Conservation (phyloP, 1,140 invertebrate genomes). For the Drosophila ercepeae region DNA sequence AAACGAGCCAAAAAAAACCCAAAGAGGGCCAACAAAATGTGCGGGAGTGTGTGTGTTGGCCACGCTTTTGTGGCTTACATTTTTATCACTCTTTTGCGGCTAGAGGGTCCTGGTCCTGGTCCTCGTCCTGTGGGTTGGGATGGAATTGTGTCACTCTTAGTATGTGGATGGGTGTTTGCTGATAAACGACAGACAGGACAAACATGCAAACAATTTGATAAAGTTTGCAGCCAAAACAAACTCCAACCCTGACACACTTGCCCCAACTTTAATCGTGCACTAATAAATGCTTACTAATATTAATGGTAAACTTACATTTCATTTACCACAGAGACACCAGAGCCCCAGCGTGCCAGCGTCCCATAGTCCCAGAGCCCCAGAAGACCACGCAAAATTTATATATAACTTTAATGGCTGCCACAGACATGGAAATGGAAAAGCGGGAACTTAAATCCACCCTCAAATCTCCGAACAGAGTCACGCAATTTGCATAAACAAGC, state of each 20-base stretch:
- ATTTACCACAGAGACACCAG: neutral
- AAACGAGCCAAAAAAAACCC: conserved; percentile 52
- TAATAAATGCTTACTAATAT: conserved; percentile 69
- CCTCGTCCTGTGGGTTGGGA: too few species aligned
- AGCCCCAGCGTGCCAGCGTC: neutral
- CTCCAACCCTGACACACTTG: conserved; percentile 8
- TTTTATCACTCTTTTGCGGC: conserved; percentile 71
- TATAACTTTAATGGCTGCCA: conserved; percentile 36
- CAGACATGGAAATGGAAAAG: neutral
- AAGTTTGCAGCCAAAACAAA: conserved; percentile 55
- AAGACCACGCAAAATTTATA: conserved; percentile 1
- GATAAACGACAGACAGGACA: conserved; percentile 59
- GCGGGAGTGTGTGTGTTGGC: conserved; percentile 28
- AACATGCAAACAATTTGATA: conserved; percentile 77
- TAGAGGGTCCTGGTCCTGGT: conserved; percentile 37
- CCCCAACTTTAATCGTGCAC: conserved; percentile 52
- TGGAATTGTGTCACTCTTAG: conserved; percentile 7
- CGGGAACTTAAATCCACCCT: conserved; percentile 6
- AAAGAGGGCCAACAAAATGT: conserved; percentile 10
- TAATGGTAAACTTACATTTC: conserved; percentile 55
- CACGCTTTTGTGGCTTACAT: conserved; percentile 75
- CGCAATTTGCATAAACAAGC: conserved; percentile 56
- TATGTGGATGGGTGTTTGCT: conserved; percentile 40
- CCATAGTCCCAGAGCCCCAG: neutral
- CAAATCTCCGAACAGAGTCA: conserved; percentile 20